These are phyloP conservation scores for Melieria omissa DNA, from an alignment of 2,888 invertebrate species.

Conservation along the genomic window DNA sequence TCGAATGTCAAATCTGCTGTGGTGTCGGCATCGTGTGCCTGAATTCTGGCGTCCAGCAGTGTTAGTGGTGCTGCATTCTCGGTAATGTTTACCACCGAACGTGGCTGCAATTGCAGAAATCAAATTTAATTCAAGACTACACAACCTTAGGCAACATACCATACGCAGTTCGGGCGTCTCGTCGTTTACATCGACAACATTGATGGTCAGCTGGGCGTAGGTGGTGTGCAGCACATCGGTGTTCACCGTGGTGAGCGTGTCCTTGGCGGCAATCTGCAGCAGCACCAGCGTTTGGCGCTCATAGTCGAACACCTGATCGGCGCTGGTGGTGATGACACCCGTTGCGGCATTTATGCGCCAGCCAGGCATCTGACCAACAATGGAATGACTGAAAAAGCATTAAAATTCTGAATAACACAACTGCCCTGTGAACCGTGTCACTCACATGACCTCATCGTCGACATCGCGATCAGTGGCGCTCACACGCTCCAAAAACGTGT, in stretches of 20 bases:
- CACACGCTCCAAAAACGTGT: conserved; percentile 69
- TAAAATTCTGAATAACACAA: neutral
- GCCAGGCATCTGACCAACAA: conserved; percentile 68
- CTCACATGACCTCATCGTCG: conserved; percentile 71
- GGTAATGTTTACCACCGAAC: conserved; percentile 67
- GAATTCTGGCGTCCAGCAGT: conserved; percentile 66
- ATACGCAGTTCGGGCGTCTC: conserved; percentile 74
- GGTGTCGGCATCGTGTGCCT: conserved; percentile 72
- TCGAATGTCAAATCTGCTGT: conserved; percentile 70
- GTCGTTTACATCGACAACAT: conserved; percentile 78
- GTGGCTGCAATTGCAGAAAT: conserved; percentile 36
- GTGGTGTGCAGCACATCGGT: conserved; percentile 48
- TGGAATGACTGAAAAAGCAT: conserved; percentile 67
- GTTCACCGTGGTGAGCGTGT: conserved; percentile 64
- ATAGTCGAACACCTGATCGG: conserved; percentile 72
- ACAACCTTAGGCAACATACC: conserved; percentile 64
- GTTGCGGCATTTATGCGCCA: conserved; percentile 69
- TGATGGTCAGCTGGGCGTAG: conserved; percentile 71
- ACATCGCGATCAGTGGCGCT: conserved; percentile 74
- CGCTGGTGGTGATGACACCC: conserved; percentile 71
- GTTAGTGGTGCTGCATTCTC: conserved; percentile 70
- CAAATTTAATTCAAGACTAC: neutral
- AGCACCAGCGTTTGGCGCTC: conserved; percentile 71
- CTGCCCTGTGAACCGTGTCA: neutral
- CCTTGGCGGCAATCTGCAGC: conserved; percentile 69